Evolutionary conservation across 2,113 vertebrate species (phyloP).

Genomic region (Phoxinus phoxinus): DNA sequence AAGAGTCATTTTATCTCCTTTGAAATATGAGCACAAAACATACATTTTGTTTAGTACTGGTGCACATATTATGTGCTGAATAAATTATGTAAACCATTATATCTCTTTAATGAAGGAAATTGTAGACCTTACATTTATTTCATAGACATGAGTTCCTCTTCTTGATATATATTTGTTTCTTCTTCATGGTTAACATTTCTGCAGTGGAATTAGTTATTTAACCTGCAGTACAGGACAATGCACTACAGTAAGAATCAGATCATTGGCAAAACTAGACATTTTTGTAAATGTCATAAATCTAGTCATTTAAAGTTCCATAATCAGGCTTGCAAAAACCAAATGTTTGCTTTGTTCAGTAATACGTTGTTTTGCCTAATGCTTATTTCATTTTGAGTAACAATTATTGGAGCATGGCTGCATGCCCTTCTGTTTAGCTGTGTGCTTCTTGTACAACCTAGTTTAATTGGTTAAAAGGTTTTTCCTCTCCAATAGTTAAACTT

Average conservation of each 20-base stretch:
- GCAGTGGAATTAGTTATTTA: not conserved
- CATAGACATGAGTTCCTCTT: not conserved
- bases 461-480: not conserved
- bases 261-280: conserved; percentile 3
- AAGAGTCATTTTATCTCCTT: not conserved
- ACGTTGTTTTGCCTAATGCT: not conserved
- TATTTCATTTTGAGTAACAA: not conserved
- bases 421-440: not conserved
- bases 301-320: conserved; percentile 9
- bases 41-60: not conserved
- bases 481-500: not conserved
- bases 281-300: no score
- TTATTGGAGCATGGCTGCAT: not conserved
- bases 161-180: not conserved
- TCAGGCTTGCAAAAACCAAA: conserved; percentile 50
- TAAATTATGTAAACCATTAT: not conserved
- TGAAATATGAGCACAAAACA: not conserved
- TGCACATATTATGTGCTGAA: no score
- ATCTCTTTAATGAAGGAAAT: not conserved
- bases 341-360: conserved; percentile 47
- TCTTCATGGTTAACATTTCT: not conserved
- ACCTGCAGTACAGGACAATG: not conserved
- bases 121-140: not conserved
- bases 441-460: not conserved
- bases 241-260: not conserved